phyloP scores from a whole-genome alignment of 2,888 invertebrate species.

The Noctua comes region DNA sequence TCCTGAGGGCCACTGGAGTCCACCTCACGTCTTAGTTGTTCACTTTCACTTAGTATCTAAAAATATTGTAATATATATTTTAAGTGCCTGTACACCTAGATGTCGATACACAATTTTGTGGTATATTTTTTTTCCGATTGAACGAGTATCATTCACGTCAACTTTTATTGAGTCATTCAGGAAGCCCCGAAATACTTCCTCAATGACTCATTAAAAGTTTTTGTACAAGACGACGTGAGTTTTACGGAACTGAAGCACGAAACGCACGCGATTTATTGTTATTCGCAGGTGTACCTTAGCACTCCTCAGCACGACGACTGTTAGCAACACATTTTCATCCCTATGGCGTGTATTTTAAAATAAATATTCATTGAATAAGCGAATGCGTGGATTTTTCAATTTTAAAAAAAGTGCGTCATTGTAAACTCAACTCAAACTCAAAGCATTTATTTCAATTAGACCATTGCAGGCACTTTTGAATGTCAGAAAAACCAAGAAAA shows the following conservation, averaged over 20 bases:
- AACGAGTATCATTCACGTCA: background rate
- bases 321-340: background rate
- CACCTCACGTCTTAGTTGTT: conserved; percentile 97
- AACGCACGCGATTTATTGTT: conserved; percentile 28
- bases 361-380: background rate
- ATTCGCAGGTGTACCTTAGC: background rate
- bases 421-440: background rate
- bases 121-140: background rate
- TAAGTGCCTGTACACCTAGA: background rate
- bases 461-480: too few relatives aligned
- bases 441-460: too few relatives aligned
- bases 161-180: background rate
- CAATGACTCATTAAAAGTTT: conserved; percentile 26
- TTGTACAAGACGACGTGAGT: background rate
- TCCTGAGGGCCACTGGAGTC: conserved; percentile 98
- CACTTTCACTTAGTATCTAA: conserved; percentile 96
- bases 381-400: background rate
- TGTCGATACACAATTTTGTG: background rate
- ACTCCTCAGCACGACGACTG: background rate
- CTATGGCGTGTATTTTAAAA: background rate
- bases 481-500: too few relatives aligned
- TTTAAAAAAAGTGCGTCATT: background rate
- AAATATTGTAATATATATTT: conserved; percentile 10
- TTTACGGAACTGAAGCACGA: conserved; percentile 25
- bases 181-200: background rate